phyloP scores from a whole-genome alignment of 2,888 invertebrate genomes.

The Hydraecia micacea region DNA sequence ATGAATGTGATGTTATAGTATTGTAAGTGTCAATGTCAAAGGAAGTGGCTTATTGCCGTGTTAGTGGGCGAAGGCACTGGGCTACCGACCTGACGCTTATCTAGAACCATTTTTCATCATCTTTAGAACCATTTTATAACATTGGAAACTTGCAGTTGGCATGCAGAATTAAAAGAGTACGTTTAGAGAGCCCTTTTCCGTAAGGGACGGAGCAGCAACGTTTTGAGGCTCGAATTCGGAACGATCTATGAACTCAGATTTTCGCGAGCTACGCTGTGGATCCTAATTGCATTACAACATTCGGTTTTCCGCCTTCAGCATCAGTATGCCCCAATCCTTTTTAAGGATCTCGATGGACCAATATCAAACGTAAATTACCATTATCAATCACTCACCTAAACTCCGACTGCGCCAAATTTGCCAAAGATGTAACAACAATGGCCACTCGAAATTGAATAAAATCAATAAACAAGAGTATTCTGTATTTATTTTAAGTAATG shows the following conservation, averaged over 20 bases:
- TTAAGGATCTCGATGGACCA: neutral
- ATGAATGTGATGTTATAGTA: constrained; percentile 28
- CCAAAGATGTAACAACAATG: no score
- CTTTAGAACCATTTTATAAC: constrained; percentile 7
- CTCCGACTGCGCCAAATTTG: no score
- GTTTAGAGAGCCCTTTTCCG: neutral
- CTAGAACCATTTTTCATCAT: no score
- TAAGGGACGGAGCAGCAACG: neutral
- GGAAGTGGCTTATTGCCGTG: constrained; percentile 51
- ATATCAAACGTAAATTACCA: neutral
- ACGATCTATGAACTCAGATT: neutral
- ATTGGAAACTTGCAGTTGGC: neutral
- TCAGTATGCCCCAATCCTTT: neutral
- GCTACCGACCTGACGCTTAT: constrained; percentile 12
- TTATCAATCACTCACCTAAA: neutral
- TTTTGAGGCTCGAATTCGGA: neutral
- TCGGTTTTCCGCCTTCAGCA: neutral
- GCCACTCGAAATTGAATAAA: no score
- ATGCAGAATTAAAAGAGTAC: neutral
- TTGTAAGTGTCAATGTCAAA: constrained; percentile 58
- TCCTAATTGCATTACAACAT: neutral
- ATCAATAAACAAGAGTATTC: no score
- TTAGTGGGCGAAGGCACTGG: constrained; percentile 44
- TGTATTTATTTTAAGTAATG: no score
- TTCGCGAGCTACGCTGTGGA: neutral